Evolutionary conservation across 1,140 invertebrate species (phyloP), one percentile per base, ranked within the genome.

Genomic region (Drosophila prosaltans): DNA sequence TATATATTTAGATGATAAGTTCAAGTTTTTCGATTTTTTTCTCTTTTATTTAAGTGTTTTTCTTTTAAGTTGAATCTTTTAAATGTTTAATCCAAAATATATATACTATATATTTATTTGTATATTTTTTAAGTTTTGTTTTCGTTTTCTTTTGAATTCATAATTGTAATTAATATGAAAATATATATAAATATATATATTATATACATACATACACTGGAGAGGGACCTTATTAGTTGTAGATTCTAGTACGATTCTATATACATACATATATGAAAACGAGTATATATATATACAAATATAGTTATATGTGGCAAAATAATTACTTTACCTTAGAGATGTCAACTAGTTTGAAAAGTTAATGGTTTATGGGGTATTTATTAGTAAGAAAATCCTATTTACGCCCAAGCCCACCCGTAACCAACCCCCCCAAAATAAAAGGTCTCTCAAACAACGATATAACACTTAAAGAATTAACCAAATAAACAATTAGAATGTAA

Each of bases 191-290:
- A 77, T 30, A 30, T 30, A 30, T 30, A 30, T 30, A 30, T 30
- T 30, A 40, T 21, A 64, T 63, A 66, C 63, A 57, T 55, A 69
- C 55, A 77, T 66, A 89, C 77, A 89, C 84, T 89, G 84, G 84
- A 84, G 84, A 89, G 84, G 84, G 84, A 89, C 84, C 84, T 89
- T 89, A 89, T 89, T 89, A 89, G 85, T 78, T 85, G 72, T 89
- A 88, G 84, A 58, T 54, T 40, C 48, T 88, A 69, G 65, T 78
- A 75, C 45, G 45, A 26, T 51, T 51, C 68, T 75, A 77, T 32
- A 65, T 24, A 77, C 41, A 39, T 66, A 57, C 4, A 30, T 30
- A 30, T 16, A 16, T 16, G 16, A 16, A 16, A 16, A 16, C 32
- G 32, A 36, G 28, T 70, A 59, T 48, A 55, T 55, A 58, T 36